phyloP scores from a whole-genome alignment of 2,113 vertebrate species.

The Capra hircus region DNA sequence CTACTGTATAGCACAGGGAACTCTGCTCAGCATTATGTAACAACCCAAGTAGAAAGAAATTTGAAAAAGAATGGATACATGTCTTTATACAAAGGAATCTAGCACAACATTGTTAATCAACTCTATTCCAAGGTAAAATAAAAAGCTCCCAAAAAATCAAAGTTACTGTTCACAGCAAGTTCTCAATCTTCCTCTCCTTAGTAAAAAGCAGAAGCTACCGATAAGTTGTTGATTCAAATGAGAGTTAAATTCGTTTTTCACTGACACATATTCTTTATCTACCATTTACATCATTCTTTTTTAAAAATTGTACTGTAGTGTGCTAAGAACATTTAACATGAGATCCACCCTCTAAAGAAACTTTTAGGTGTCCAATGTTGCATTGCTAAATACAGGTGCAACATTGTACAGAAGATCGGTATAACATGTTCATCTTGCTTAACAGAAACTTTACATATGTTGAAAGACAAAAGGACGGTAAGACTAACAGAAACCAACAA shows the following conservation, averaged over 20 bases:
- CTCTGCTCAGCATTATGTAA: not conserved
- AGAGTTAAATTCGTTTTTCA: not conserved
- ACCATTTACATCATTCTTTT: not conserved
- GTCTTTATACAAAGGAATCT: not conserved
- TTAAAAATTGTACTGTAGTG: not conserved
- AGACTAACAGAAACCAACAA: not conserved
- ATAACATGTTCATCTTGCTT: not conserved
- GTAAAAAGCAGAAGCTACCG: not conserved
- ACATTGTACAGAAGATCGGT: not conserved
- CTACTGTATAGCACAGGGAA: not conserved
- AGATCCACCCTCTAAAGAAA: not conserved
- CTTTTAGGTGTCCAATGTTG: not conserved
- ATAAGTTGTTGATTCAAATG: not conserved
- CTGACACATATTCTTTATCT: not conserved
- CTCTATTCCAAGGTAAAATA: not conserved
- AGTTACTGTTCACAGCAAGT: not conserved
- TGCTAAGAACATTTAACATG: not conserved
- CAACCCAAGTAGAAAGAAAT: not conserved
- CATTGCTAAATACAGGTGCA: rapidly evolving
- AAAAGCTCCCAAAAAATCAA: not conserved
- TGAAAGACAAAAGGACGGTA: not conserved
- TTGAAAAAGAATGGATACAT: not conserved
- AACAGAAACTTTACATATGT: not conserved
- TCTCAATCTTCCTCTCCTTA: not conserved
- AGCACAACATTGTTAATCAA: not conserved